phyloP scores from a whole-genome alignment of 2,113 vertebrate species.

The Burhinus bistriatus region DNA sequence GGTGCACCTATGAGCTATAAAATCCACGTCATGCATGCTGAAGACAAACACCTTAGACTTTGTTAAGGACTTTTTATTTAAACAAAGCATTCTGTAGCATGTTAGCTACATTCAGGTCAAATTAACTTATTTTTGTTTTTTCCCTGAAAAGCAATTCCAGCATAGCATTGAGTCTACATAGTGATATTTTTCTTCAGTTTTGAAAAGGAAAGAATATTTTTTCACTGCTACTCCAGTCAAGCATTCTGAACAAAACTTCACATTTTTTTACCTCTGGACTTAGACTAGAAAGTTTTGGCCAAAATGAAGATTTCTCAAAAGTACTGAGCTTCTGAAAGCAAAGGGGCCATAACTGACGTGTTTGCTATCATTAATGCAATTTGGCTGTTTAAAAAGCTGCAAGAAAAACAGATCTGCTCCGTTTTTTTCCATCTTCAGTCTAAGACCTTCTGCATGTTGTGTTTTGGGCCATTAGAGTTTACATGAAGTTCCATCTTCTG shows the following conservation, averaged over 20 bases:
- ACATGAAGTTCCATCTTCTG: neutral
- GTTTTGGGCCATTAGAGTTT: neutral
- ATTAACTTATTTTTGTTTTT: neutral
- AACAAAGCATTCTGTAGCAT: neutral
- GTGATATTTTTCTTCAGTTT: neutral
- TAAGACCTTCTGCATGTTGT: neutral
- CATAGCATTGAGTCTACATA: neutral
- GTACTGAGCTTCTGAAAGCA: neutral
- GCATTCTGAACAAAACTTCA: neutral
- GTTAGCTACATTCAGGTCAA: neutral
- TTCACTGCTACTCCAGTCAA: neutral
- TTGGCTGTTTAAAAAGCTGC: neutral
- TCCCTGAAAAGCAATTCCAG: neutral
- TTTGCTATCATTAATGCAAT: neutral
- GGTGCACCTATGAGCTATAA: neutral
- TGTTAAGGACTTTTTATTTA: neutral
- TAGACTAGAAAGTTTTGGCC: neutral
- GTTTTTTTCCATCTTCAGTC: neutral
- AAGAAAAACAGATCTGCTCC: neutral
- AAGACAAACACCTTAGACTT: neutral
- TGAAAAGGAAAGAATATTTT: neutral
- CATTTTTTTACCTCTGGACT: neutral
- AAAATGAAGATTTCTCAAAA: neutral
- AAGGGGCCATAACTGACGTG: neutral
- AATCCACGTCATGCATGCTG: neutral